Conservation (phyloP, 2,113 vertebrate genomes). For the Myrmecophaga tridactyla region DNA sequence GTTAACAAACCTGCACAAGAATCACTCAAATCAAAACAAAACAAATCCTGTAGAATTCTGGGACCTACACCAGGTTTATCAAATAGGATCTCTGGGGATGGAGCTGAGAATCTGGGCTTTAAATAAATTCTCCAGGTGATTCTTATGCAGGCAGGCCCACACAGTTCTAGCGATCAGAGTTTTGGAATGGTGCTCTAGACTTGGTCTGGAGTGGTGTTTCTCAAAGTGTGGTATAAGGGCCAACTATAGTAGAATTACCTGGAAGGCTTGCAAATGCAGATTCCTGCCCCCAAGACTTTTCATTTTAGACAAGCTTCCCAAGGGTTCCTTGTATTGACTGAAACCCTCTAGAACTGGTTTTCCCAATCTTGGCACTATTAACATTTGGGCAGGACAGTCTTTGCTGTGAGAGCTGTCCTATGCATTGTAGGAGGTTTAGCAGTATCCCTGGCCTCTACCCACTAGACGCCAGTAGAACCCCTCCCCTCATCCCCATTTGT, state of each 20-base stretch:
- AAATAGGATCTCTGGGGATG: not conserved
- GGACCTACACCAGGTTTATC: no score
- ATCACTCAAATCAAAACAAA: not conserved
- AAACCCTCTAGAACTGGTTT: not conserved
- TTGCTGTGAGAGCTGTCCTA: not conserved
- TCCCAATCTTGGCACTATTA: not conserved
- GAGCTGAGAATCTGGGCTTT: not conserved
- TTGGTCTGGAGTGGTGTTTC: not conserved
- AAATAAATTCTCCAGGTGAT: rapidly evolving
- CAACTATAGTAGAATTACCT: not conserved
- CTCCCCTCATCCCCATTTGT: not conserved
- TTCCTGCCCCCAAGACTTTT: not conserved
- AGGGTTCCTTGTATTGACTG: no score
- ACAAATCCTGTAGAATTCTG: not conserved
- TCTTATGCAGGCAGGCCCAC: not conserved
- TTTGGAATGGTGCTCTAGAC: not conserved
- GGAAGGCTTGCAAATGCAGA: not conserved
- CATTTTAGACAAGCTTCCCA: not conserved
- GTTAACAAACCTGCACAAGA: not conserved
- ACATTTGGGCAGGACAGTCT: not conserved
- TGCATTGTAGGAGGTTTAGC: not conserved
- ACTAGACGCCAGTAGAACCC: not conserved
- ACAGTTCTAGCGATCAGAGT: not conserved
- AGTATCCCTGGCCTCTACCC: no score
- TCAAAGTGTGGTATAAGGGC: not conserved